These are phyloP conservation scores for Eurois occulta DNA, from an alignment of 2,888 invertebrate genomes.

Conservation along the genomic window DNA sequence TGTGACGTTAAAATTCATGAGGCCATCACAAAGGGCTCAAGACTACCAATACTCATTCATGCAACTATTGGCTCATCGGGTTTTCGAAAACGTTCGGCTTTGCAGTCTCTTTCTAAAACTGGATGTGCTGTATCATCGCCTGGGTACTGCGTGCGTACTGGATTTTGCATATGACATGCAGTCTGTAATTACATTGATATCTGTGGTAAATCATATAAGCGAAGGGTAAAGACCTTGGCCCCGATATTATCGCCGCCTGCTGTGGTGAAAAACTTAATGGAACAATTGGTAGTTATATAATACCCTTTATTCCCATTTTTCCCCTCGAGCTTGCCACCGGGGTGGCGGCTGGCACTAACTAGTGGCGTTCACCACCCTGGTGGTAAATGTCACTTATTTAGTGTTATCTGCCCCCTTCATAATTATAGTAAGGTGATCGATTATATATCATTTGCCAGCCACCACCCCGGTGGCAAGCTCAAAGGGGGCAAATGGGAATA, in stretches of 20 bases:
- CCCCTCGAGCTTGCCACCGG: too few relatives aligned
- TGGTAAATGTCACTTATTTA: too few relatives aligned
- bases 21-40: too few relatives aligned
- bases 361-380: too few relatives aligned
- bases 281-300: conserved; percentile 23
- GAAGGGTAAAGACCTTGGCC: background rate
- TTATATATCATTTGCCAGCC: too few relatives aligned
- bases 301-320: too few relatives aligned
- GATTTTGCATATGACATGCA: conserved; percentile 3
- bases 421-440: too few relatives aligned
- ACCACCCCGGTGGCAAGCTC: too few relatives aligned
- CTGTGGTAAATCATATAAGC: background rate
- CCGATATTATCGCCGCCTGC: conserved; percentile 10
- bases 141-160: background rate
- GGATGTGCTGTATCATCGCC: background rate
- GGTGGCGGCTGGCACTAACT: too few relatives aligned
- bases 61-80: background rate
- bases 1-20: background rate
- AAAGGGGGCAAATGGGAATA: too few relatives aligned
- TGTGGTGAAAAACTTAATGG: background rate
- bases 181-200: conserved; percentile 20
- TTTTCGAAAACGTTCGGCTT: background rate
- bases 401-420: too few relatives aligned
- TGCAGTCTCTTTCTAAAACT: background rate
- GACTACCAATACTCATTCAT: background rate